Evolutionary conservation across 2,797 vertebrate species (phyloP).

Genomic region (Microctenopoma stevenorrisi): DNA sequence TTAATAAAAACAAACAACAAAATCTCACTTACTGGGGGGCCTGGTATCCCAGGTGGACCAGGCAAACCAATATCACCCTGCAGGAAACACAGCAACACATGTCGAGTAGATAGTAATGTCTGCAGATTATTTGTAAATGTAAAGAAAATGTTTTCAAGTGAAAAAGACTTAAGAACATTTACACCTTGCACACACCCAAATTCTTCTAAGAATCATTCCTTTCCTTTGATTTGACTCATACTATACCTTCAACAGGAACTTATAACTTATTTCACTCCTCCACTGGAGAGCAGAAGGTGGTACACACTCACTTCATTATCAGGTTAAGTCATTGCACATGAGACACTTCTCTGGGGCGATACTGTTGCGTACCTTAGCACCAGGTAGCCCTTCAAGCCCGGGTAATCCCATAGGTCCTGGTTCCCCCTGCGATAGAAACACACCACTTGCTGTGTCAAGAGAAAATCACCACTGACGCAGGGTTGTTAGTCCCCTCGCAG

Average conservation of each 20-base stretch:
- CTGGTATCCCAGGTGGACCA: slow-evolving; percentile 86
- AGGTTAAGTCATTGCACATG: slow-evolving; percentile 23
- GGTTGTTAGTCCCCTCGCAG: slow-evolving; percentile 5
- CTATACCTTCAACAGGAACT: slow-evolving; percentile 10
- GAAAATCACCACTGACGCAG: slow-evolving; percentile 16
- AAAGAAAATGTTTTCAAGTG: slow-evolving; percentile 33
- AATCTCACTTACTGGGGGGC: slow-evolving; percentile 85
- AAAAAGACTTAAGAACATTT: slow-evolving; percentile 16
- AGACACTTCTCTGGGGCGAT: slow-evolving; percentile 10
- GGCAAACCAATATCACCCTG: slow-evolving; percentile 92
- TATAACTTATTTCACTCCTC: slow-evolving; percentile 10
- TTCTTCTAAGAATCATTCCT: slow-evolving; percentile 16
- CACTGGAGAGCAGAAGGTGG: slow-evolving; percentile 10
- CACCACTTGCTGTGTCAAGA: slow-evolving; percentile 49
- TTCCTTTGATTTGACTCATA: slow-evolving; percentile 12
- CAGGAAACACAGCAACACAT: slow-evolving; percentile 55
- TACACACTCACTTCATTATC: slow-evolving; percentile 27
- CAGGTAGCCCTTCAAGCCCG: slow-evolving; percentile 94
- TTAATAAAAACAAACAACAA: slow-evolving; percentile 11
- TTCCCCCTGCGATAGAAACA: slow-evolving; percentile 87
- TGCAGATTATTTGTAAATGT: not conserved
- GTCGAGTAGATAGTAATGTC: slow-evolving; percentile 33
- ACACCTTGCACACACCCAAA: slow-evolving; percentile 6
- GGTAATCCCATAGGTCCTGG: slow-evolving; percentile 95
- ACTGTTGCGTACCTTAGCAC: slow-evolving; percentile 88